These are phyloP conservation scores for Muntiacus reevesi DNA, from an alignment of 2,113 vertebrate species.

Conservation along the genomic window DNA sequence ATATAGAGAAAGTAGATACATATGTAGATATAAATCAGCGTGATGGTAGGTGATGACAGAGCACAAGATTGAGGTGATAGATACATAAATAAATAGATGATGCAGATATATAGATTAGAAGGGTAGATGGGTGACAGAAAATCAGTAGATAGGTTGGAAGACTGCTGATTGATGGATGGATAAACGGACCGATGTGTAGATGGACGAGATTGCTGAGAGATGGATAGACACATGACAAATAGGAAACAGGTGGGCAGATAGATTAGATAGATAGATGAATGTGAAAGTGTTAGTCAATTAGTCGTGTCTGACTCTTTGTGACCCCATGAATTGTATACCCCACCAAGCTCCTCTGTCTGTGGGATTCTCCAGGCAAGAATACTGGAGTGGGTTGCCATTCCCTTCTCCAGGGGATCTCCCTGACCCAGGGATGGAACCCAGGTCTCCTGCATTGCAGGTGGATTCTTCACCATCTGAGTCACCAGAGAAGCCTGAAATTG, in stretches of 20 bases:
- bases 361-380: not conserved
- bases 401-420: not conserved
- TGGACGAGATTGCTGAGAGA: rapidly evolving
- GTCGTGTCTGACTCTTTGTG: not conserved
- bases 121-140: not conserved
- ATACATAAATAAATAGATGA: rapidly evolving
- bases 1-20: rapidly evolving
- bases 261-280: rapidly evolving
- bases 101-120: rapidly evolving
- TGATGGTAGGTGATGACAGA: not conserved
- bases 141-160: not conserved
- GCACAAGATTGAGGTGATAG: rapidly evolving
- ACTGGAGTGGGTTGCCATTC: not conserved
- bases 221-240: rapidly evolving
- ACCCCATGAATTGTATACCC: not conserved
- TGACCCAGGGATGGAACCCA: not conserved
- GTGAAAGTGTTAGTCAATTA: not conserved
- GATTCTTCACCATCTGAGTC: not conserved
- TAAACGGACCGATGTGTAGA: rapidly evolving
- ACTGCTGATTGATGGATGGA: not conserved
- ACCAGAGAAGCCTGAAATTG: not conserved
- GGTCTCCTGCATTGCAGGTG: rapidly evolving
- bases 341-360: rapidly evolving
- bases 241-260: not conserved
- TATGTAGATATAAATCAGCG: rapidly evolving